Evolutionary conservation across 2,888 invertebrate genomes (phyloP).

Genomic region (Eutolmus rufibarbis): DNA sequence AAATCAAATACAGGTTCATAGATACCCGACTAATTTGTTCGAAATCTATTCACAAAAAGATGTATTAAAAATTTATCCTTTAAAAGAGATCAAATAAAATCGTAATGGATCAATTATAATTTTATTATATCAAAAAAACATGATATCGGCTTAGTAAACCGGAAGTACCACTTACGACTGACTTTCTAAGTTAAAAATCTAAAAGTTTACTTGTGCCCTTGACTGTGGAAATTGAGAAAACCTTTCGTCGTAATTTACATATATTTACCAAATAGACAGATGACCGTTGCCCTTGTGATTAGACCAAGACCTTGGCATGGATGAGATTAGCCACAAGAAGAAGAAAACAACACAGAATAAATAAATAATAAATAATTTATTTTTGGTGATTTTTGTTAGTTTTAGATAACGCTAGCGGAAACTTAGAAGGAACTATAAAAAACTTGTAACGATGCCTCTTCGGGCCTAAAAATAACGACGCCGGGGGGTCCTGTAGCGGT

Average conservation of each 20-base stretch:
- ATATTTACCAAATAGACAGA: background rate
- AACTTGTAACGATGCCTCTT: background rate
- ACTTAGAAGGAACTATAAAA: conserved; percentile 30
- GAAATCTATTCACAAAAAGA: background rate
- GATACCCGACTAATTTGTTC: no score
- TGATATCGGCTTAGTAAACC: background rate
- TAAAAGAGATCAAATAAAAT: background rate
- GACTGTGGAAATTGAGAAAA: background rate
- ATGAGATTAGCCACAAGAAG: background rate
- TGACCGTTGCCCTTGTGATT: background rate
- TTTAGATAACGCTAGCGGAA: conserved; percentile 10
- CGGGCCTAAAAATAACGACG: background rate
- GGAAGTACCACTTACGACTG: background rate
- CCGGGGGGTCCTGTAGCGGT: conserved; percentile 25
- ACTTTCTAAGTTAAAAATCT: background rate
- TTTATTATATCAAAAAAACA: background rate
- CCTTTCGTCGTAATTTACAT: background rate
- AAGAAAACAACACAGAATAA: background rate
- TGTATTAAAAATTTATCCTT: background rate
- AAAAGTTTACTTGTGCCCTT: background rate
- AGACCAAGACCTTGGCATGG: background rate
- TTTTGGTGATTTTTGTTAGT: conserved; percentile 31
- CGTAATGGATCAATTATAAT: background rate
- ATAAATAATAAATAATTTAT: conserved; percentile 29
- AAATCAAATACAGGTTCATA: background rate